phyloP scores from a whole-genome alignment of 1,140 invertebrate species.

The Saccostrea cuccullata region DNA sequence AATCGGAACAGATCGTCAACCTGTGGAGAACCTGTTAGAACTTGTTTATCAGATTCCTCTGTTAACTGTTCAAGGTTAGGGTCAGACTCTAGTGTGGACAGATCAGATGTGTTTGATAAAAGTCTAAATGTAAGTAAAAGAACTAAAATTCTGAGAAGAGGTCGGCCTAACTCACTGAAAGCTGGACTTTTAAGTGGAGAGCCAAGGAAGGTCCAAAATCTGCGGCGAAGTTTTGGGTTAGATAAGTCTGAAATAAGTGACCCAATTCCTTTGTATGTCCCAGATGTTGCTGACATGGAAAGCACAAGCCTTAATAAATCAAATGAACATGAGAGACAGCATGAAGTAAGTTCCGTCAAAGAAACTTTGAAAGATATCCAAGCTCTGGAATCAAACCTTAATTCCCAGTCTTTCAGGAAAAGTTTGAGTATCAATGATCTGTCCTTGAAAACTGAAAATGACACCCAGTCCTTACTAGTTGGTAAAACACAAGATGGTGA shows the following conservation, averaged over 20 bases:
- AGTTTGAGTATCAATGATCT: constrained; percentile 10
- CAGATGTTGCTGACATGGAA: constrained; percentile 44
- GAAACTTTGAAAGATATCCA: neutral
- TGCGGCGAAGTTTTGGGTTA: constrained; percentile 64
- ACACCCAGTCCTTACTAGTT: neutral
- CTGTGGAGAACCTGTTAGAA: constrained; percentile 37
- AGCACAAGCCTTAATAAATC: neutral
- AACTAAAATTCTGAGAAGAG: constrained; percentile 62
- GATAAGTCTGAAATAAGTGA: constrained; percentile 67
- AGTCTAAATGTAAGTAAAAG: constrained; percentile 28
- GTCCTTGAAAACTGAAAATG: neutral
- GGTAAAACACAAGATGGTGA: neutral
- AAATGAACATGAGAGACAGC: neutral
- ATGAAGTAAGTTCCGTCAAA: neutral
- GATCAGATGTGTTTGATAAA: neutral
- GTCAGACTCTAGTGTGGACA: neutral
- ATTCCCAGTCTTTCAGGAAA: neutral
- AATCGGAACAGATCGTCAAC: constrained; percentile 21
- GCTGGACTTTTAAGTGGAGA: constrained; percentile 68
- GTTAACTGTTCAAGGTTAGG: neutral
- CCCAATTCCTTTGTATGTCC: constrained; percentile 60
- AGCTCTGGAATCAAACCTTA: neutral
- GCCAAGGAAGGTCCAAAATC: constrained; percentile 60
- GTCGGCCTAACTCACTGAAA: constrained; percentile 71
- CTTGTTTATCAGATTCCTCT: constrained; percentile 3